Base-by-base conservation (phyloP, 2,888 invertebrate species). In the Agrotis clavis region DNA sequence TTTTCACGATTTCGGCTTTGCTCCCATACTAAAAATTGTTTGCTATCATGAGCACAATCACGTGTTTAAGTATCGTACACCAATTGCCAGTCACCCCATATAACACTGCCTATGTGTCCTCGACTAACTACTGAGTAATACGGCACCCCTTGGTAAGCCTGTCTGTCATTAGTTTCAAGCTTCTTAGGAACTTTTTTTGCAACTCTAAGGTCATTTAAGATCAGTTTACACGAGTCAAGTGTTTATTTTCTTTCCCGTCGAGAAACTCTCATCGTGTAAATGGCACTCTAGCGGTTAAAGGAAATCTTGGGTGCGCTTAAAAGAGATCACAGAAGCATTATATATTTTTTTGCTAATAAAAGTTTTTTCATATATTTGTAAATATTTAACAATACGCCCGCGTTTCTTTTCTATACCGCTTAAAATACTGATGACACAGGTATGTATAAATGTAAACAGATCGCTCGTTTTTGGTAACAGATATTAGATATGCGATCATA, bases 391-490 rank as follows among this genome's bases (percentile, higher is more conserved):
- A 63, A 45, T 66, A n/a, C 74, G 67, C 47, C 47, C 60, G 66
- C n/a, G 48, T 11, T 53, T 51, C 50, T 5, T 67, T 80, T 35
- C 2, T 19, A 50, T 35, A 75, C 64, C 70, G 63, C 65, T 47
- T 18, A 41, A 69, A 77, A 61, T 65, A 74, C 73, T 66, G 70
- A 68, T 66, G 16, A 53, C 79, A 67, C 62, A 2, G 60, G 30
- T 53, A 66, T 65, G 9, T 21, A 25, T 41, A 76, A 50, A 53
- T 54, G 41, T 67, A 47, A 66, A 19, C 48, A 59, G 80, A 80
- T 80, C 80, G 79, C 86, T 75, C 71, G 74, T 63, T 72, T 84
- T 69, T 76, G 69, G 74, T 79, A 86, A 84, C 81, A 85, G 86
- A 85, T 84, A 66, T 74, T 67, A 74, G 66, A 69, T 75, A 84